Evolutionary conservation across 2,113 vertebrate genomes (phyloP).

Genomic region (Narcine bancroftii): DNA sequence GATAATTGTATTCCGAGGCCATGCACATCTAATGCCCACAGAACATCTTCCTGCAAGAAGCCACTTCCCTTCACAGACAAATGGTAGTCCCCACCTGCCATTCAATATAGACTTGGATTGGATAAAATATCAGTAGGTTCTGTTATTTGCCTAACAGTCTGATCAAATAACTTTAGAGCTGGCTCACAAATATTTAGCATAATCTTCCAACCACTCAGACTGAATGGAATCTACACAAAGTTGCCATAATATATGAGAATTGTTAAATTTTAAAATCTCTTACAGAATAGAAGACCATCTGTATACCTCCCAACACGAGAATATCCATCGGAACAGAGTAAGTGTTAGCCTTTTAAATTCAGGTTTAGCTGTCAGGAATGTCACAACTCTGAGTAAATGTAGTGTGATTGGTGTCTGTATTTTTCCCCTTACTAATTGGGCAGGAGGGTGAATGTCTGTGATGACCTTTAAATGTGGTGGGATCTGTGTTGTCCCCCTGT

Average conservation of each 20-base stretch:
- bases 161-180: not conserved
- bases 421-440: too few relatives aligned
- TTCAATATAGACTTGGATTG: not conserved
- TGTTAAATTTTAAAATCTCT: conserved; percentile 1
- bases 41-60: not conserved
- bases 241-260: not conserved
- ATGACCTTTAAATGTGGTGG: too few relatives aligned
- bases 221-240: not conserved
- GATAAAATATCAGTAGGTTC: not conserved
- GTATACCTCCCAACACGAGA: conserved; percentile 92
- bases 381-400: not conserved
- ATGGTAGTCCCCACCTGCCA: not conserved
- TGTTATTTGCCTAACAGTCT: not conserved
- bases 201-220: not conserved
- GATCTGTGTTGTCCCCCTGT: not conserved
- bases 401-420: not conserved
- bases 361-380: not conserved
- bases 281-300: conserved; percentile 85
- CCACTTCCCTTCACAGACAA: not conserved
- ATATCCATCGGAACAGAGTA: conserved; percentile 94
- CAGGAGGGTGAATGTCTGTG: too few relatives aligned
- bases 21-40: not conserved
- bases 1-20: not conserved
- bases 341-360: conserved; percentile 46
- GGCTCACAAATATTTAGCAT: not conserved